A percentile compares a stretch with the other conserved stretches of the same genome.
Evolutionary conservation across 2,113 vertebrate genomes (phyloP).

Genomic region (Rhombomys opimus): DNA sequence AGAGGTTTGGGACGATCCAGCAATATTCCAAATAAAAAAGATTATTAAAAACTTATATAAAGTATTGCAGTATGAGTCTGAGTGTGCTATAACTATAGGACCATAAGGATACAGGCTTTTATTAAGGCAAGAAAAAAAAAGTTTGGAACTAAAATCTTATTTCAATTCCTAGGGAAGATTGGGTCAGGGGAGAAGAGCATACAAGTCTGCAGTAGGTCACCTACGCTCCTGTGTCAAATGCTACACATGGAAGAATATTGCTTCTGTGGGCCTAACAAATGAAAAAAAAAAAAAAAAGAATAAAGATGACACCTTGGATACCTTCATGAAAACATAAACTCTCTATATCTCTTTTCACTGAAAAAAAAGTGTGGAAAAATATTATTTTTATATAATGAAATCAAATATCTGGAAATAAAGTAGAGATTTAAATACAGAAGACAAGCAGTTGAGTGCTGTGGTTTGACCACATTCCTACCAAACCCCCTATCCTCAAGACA

Average conservation of each 20-base stretch:
- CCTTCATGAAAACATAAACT: neutral
- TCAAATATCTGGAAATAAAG: neutral
- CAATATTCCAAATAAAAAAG: neutral
- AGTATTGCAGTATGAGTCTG: neutral
- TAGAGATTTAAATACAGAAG: neutral
- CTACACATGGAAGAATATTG: neutral
- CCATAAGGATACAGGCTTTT: neutral
- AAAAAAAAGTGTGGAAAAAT: neutral
- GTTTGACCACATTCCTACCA: neutral
- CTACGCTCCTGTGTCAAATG: neutral
- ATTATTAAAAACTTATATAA: neutral
- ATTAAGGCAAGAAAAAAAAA: neutral
- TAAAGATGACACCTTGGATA: neutral
- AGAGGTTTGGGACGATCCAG: neutral
- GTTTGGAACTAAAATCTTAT: neutral
- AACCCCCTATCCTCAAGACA: neutral
- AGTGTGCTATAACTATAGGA: neutral
- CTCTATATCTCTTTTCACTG: neutral
- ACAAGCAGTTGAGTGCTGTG: neutral
- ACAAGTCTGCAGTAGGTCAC: neutral
- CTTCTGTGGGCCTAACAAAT: neutral
- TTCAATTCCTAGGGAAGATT: neutral
- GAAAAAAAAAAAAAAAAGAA: neutral
- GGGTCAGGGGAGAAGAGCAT: neutral
- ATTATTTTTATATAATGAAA: neutral